A percentile compares a stretch with the other conserved stretches of the same genome.
phyloP scores from a whole-genome alignment of 2,113 vertebrate genomes.

The Mus spicilegus region DNA sequence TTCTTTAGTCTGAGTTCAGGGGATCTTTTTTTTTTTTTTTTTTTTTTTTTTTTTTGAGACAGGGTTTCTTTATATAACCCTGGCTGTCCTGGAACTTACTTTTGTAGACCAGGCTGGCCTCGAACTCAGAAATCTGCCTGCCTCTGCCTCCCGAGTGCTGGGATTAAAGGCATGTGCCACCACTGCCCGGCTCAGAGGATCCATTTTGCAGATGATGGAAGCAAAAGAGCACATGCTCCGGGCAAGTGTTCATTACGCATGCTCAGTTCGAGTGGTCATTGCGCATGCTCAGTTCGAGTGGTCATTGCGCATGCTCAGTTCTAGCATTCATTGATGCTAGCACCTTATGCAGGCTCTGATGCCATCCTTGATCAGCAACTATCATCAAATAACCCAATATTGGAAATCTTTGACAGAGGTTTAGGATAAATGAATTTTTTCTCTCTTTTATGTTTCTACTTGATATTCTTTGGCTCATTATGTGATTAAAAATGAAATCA shows the following conservation, averaged over 20 bases:
- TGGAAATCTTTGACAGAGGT: slow-evolving; percentile 9
- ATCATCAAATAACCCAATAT: neutral
- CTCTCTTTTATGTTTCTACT: slow-evolving; percentile 60
- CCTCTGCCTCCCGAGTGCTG: no score
- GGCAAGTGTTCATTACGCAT: neutral
- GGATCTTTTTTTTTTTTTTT: neutral
- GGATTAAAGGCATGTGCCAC: no score
- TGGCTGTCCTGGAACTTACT: no score
- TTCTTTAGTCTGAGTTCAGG: neutral
- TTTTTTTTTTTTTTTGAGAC: no score
- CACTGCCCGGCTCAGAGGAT: neutral
- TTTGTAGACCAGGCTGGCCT: no score
- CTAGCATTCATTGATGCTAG: neutral
- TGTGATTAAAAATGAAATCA: slow-evolving; percentile 72
- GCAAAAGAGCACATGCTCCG: neutral
- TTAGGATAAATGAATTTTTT: slow-evolving; percentile 52
- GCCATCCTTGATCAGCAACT: neutral
- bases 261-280: neutral
- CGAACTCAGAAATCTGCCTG: no score
- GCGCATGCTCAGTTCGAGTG: neutral
- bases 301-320: neutral
- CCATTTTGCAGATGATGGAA: neutral
- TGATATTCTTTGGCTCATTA: slow-evolving; percentile 53
- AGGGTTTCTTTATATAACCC: no score
- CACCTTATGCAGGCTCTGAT: neutral